phyloP scores from a whole-genome alignment of 2,888 invertebrate genomes.

The Philaethria dido region DNA sequence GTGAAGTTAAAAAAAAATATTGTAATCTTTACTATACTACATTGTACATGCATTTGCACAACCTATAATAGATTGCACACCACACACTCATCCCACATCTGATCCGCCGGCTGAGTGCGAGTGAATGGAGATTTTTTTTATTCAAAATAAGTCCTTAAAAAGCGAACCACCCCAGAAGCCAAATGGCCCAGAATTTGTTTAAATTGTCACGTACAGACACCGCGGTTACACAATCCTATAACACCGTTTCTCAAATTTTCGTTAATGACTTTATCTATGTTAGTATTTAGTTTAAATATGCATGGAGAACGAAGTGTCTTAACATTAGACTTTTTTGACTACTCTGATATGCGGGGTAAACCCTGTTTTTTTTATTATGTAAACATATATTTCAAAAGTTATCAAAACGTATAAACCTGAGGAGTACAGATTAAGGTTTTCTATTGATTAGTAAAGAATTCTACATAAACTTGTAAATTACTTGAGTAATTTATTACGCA shows the following conservation, averaged over 20 bases:
- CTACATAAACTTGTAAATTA: no score
- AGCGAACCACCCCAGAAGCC: constrained; percentile 79
- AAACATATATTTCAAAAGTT: no score
- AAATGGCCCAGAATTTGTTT: constrained; percentile 84
- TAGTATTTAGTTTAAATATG: no score
- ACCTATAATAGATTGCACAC: constrained; percentile 51
- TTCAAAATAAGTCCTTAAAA: constrained; percentile 78
- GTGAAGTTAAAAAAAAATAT: background rate
- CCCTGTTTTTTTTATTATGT: no score
- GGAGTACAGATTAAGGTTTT: no score
- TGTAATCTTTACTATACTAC: background rate
- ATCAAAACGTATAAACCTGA: no score
- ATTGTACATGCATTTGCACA: constrained; percentile 7
- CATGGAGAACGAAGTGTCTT: no score
- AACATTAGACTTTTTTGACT: no score
- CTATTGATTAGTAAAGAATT: no score
- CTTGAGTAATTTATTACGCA: no score
- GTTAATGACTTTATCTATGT: background rate
- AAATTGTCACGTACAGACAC: constrained; percentile 84
- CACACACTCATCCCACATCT: constrained; percentile 78
- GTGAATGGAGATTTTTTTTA: constrained; percentile 73
- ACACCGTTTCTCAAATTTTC: constrained; percentile 60
- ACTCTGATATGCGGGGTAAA: no score
- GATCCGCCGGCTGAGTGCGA: constrained; percentile 63
- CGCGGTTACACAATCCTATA: constrained; percentile 74